Base-by-base conservation (phyloP, 2,797 vertebrate genomes). In the Sylvia borin region DNA sequence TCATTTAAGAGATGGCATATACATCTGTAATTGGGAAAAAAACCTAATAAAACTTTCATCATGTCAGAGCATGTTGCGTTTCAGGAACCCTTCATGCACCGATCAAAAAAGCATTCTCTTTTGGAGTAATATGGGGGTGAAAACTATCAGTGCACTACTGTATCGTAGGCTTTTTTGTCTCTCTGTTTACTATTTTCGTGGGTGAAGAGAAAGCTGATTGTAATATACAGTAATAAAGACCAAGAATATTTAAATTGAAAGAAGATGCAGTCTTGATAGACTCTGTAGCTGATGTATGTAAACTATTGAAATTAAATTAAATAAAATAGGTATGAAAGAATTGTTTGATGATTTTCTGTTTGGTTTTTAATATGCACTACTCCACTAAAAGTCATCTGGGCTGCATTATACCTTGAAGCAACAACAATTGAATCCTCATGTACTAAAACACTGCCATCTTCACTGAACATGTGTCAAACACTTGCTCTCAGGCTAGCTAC, bases 361-460 rank as follows among this genome's bases (percentile, higher is more conserved):
- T 82, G 36, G 85, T 85, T 97, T 96, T 97, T 85, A 95, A 95
- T 95, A 95, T 83, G 61, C 80, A 91, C 67, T 92, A 70, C 79
- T 92, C 75, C 68, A 80, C 92, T 96, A 77, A 66, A 92, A 93
- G 84, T 92, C 95, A 97, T 97, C 95, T 97, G 96, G 93, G 73
- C 78, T 0, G 1, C 78, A 96, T 97, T 97, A 97, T 95, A 96
- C 91, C 96, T 96, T 94, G 95, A 96, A 10, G 76, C 88, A 97
- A 94, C 72, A 96, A 74, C 93, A 96, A 97, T 95, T 96, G 94
- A 93, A 96, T 97, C 96, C 96, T 90, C 83, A 94, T 97, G 95
- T 71, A 94, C 67, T 84, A 93, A 85, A 92, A 86, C 53, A 61
- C 40, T 80, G 91, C 77, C 84, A 95, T 96, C 93, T 94, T 96